Base-by-base conservation (phyloP, 2,113 vertebrate species). In the Boleophthalmus pectinirostris region DNA sequence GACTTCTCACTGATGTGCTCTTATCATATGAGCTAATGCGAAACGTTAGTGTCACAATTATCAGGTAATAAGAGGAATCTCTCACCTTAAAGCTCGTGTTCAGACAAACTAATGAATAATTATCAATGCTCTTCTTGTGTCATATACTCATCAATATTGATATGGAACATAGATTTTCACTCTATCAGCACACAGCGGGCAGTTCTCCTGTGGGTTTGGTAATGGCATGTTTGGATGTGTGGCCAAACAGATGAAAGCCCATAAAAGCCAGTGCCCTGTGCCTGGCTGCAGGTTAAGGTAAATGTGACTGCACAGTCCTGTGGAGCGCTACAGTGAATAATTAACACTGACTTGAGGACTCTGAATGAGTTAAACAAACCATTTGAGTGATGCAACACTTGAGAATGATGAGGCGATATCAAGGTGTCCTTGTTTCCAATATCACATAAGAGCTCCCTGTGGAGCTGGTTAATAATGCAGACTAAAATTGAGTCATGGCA, bases 351-450 rank as follows among this genome's bases (percentile, higher is more conserved):
- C 64, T 45, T 46, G 21, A 46, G 21, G 64, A 23, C 43, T 23
- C 38, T 23, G 43, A 66, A 66, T 66, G 45, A 20, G 64, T 66
- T 66, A 66, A 66, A 66, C 38, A 66, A 66, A 43, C 64, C 64
- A 3, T 66, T 66, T 66, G 33, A 66, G 38, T 66, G 64, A 66
- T 46, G 64, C 35, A 66, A 38, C 7, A 38, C 21, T 58, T 58
- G 12, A 58, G 49, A 58, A 16, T 35, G 60, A 63, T 66, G 33
- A 45, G 35, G 35, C 16, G 43, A 66, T 66, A 21, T 66, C n/a
- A 46, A 66, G 20, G 20, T 66, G 64, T 46, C 61, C 33, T 64
- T 64, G 58, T 61, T 38, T 38, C 33, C 14, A 15, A 33, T 63
- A 10, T 63, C 60, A 35, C 18, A 38, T 38, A 20, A 38, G 8